Percentiles rank a stretch among this genome's conserved stretches.
Evolutionary conservation across 1,140 invertebrate genomes (phyloP).

Genomic region (Phthorimaea operculella): DNA sequence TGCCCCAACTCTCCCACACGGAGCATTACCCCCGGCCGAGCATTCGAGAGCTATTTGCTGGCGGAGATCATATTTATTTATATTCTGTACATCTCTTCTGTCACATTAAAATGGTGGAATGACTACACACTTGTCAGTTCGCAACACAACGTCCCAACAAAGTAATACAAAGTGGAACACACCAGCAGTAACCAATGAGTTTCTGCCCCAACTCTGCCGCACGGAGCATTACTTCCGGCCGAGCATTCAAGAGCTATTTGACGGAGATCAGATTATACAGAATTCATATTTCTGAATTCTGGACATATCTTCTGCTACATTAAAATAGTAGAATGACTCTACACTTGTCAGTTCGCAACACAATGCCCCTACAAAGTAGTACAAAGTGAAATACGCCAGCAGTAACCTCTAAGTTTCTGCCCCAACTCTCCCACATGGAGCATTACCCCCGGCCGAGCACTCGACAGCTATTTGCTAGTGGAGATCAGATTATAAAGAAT

Average conservation of each 20-base stretch:
- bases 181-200: slow-evolving; percentile 25
- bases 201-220: slow-evolving; percentile 47
- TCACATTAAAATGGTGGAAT: too few relatives aligned
- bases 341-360: too few relatives aligned
- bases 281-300: too few relatives aligned
- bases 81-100: too few relatives aligned
- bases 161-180: slow-evolving; percentile 12
- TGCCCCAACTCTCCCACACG: slow-evolving; percentile 49
- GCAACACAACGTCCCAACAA: too few relatives aligned
- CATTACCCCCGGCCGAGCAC: slow-evolving; percentile 59
- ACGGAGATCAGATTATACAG: slow-evolving; percentile 57
- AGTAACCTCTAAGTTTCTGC: slow-evolving; percentile 38
- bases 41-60: slow-evolving; percentile 56
- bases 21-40: slow-evolving; percentile 56
- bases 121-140: too few relatives aligned
- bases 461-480: too few relatives aligned
- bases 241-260: slow-evolving; percentile 56
- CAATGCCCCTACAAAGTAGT: not conserved
- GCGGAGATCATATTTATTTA: slow-evolving; percentile 59
- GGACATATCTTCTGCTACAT: too few relatives aligned
- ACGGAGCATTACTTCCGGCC: slow-evolving; percentile 57
- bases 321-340: too few relatives aligned
- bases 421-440: slow-evolving; percentile 48
- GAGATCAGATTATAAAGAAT: slow-evolving; percentile 59
- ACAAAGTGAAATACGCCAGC: slow-evolving; percentile 15